Conservation (phyloP, 2,797 vertebrate species). For the Sebastes steindachneri region DNA sequence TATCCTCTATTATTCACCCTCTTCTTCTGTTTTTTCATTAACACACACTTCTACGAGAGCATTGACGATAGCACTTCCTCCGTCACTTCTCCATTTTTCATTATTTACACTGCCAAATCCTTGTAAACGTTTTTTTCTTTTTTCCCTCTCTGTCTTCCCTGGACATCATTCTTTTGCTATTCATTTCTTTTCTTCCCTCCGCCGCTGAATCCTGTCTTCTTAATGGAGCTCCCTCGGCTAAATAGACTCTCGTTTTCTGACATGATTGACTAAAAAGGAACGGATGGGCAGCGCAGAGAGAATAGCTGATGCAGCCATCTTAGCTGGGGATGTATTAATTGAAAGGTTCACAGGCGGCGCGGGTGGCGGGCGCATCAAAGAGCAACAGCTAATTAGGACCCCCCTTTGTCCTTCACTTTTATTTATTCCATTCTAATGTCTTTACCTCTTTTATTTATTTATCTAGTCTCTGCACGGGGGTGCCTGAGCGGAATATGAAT, state of each 20-base stretch:
- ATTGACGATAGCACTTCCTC: slow-evolving; percentile 25
- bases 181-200: slow-evolving; percentile 40
- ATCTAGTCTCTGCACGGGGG: slow-evolving; percentile 41
- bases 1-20: slow-evolving; percentile 7
- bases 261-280: slow-evolving; percentile 73
- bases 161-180: slow-evolving; percentile 51
- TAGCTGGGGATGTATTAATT: slow-evolving; percentile 77
- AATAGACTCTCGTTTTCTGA: slow-evolving; percentile 72
- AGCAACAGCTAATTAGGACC: slow-evolving; percentile 81
- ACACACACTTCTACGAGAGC: not conserved
- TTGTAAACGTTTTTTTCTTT: not conserved
- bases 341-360: slow-evolving; percentile 78
- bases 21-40: not conserved
- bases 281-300: slow-evolving; percentile 57
- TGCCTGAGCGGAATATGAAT: slow-evolving; percentile 68
- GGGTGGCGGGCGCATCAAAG: slow-evolving; percentile 81
- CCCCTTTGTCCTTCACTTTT: slow-evolving; percentile 67
- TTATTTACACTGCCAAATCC: slow-evolving; percentile 52
- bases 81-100: slow-evolving; percentile 37
- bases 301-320: slow-evolving; percentile 81
- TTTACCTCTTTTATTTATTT: slow-evolving; percentile 73
- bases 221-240: slow-evolving; percentile 76
- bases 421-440: slow-evolving; percentile 78
- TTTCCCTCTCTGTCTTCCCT: slow-evolving; percentile 20
- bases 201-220: slow-evolving; percentile 53